A percentile compares a stretch with the other conserved stretches of the same genome.
These are phyloP conservation scores for Centrocercus urophasianus DNA, from an alignment of 2,113 vertebrate species.

Conservation along the genomic window DNA sequence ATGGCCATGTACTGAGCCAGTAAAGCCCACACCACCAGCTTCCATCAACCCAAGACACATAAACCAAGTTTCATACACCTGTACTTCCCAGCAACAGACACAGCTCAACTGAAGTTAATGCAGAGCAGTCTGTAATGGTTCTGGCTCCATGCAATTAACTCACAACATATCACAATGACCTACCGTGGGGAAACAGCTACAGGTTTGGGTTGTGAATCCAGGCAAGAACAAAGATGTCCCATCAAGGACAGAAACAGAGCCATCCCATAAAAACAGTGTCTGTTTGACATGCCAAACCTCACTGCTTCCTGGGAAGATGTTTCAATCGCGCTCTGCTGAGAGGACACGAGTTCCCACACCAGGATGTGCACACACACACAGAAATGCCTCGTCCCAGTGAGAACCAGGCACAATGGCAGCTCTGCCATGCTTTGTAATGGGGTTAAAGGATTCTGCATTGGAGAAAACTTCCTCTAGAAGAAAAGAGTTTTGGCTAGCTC, in stretches of 20 bases:
- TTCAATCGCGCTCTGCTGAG: background rate
- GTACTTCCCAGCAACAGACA: background rate
- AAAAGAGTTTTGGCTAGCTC: background rate
- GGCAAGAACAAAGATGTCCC: background rate
- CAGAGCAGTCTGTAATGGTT: background rate
- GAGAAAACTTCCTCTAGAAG: background rate
- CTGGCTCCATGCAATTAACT: background rate
- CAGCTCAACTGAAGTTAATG: background rate
- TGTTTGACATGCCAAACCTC: slow-evolving; percentile 49
- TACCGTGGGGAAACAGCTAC: background rate
- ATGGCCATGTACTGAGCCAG: background rate
- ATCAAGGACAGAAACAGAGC: slow-evolving; percentile 4
- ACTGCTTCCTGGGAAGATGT: slow-evolving; percentile 22
- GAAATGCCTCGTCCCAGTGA: background rate
- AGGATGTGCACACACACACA: background rate
- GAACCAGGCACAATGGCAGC: background rate
- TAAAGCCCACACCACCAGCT: background rate
- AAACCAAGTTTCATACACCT: background rate
- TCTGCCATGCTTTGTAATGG: background rate
- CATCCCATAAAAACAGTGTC: slow-evolving; percentile 36
- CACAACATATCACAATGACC: background rate
- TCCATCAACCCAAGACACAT: background rate
- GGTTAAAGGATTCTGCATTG: background rate
- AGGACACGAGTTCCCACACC: background rate
- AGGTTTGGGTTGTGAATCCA: slow-evolving; percentile 25